phyloP scores from a whole-genome alignment of 2,888 invertebrate genomes.

The Stenodema calcarata region DNA sequence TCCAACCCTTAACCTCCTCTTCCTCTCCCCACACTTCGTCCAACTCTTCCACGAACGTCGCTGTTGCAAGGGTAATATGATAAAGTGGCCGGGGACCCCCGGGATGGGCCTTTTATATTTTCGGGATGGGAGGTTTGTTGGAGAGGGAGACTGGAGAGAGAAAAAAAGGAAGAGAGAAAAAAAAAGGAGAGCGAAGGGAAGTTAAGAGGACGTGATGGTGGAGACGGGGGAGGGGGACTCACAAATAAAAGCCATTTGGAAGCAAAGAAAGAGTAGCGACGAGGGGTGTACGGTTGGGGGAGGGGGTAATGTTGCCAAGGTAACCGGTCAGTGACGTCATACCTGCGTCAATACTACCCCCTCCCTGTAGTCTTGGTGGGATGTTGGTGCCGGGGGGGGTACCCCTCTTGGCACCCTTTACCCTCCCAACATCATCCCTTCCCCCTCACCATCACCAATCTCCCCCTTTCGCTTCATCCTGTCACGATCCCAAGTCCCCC shows the following conservation, averaged over 20 bases:
- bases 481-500: too few species aligned
- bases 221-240: background rate
- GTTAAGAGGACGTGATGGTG: background rate
- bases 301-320: constrained; percentile 34
- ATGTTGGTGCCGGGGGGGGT: background rate
- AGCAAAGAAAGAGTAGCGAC: background rate
- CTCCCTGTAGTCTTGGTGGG: background rate
- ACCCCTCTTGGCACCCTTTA: background rate
- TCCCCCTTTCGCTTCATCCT: background rate
- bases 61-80: constrained; percentile 39
- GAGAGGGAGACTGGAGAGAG: background rate
- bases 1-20: constrained; percentile 22
- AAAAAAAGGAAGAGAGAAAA: background rate
- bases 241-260: constrained; percentile 41
- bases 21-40: constrained; percentile 7
- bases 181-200: background rate
- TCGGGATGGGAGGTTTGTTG: background rate
- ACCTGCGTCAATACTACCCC: constrained; percentile 49
- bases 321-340: constrained; percentile 47
- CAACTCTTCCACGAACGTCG: constrained; percentile 6
- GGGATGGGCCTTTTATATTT: constrained; percentile 40
- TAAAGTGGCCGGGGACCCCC: constrained; percentile 38
- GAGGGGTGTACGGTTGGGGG: background rate
- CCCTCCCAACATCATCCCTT: background rate
- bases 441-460: background rate